Evolutionary conservation across 2,113 vertebrate genomes (phyloP).

Genomic region (Elephas maximus): DNA sequence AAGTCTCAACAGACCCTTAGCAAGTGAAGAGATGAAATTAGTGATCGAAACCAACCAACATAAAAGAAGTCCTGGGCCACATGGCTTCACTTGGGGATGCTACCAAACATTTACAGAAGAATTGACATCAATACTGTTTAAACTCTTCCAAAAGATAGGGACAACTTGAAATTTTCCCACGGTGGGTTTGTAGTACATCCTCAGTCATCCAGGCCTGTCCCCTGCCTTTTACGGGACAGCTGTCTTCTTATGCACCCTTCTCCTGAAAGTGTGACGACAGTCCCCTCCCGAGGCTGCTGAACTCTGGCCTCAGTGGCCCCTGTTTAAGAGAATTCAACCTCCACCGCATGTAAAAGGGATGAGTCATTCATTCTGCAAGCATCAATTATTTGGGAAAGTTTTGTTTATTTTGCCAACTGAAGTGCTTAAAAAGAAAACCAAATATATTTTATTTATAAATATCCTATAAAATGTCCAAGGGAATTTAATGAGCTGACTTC

Average conservation of each 20-base stretch:
- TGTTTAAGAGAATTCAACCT: not conserved
- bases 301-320: no score
- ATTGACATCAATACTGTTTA: no score
- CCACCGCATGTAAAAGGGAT: not conserved
- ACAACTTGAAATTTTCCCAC: not conserved
- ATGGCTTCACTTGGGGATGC: no score
- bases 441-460: conserved; percentile 17
- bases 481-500: not conserved
- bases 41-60: no score
- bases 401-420: not conserved
- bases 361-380: not conserved
- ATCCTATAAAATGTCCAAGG: not conserved
- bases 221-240: not conserved
- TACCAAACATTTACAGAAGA: no score
- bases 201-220: not conserved
- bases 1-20: no score
- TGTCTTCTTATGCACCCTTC: not conserved
- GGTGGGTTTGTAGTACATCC: not conserved
- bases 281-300: not conserved
- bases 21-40: no score
- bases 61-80: no score
- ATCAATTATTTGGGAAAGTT: not conserved
- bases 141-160: no score
- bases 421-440: conserved; percentile 24
- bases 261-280: not conserved